Conservation (phyloP, 2,113 vertebrate species). For the Zapus hudsonius region DNA sequence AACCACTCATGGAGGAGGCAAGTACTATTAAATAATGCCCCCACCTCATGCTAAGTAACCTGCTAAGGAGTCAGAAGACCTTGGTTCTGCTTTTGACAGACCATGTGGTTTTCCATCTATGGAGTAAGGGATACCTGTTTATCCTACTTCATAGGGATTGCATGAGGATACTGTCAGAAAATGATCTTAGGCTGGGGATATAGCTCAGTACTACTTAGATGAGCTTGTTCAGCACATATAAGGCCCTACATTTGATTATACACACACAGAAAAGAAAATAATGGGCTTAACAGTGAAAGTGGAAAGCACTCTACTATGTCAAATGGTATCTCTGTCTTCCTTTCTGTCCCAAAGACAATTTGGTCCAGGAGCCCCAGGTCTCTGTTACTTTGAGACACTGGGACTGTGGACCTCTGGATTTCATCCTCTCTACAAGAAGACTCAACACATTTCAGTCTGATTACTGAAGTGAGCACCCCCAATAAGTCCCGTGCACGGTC, state of each 20-base stretch:
- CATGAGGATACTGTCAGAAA: background rate
- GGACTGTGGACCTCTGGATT: background rate
- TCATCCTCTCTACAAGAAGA: background rate
- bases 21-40: background rate
- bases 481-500: background rate
- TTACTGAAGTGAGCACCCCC: background rate
- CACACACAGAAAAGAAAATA: background rate
- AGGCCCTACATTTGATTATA: background rate
- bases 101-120: background rate
- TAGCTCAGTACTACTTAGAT: background rate
- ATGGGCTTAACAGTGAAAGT: background rate
- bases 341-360: constrained; percentile 17
- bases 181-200: background rate
- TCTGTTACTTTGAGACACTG: background rate
- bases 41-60: background rate
- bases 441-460: background rate
- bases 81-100: constrained; percentile 20
- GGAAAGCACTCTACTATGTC: background rate
- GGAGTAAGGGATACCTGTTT: background rate
- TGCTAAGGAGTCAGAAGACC: constrained; percentile 24
- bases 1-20: background rate
- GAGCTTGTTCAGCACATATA: too few species aligned
- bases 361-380: background rate
- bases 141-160: background rate
- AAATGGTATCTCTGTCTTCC: background rate